Percentiles rank a stretch among this genome's conserved stretches.
phyloP scores from a whole-genome alignment of 2,797 vertebrate genomes.

The Lateolabrax maculatus region DNA sequence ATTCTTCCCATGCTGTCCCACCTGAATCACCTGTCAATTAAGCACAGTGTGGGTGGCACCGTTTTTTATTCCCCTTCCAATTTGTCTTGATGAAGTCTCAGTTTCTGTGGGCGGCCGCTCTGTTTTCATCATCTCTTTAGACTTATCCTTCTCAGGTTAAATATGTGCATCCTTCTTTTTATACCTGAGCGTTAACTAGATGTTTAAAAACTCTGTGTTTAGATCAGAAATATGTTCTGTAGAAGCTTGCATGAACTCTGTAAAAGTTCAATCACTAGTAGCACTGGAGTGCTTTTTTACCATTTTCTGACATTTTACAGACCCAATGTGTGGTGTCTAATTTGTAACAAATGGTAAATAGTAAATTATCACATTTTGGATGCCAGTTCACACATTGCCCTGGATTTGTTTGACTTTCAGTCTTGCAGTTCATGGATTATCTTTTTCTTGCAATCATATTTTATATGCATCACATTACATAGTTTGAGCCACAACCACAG shows the following conservation, averaged over 20 bases:
- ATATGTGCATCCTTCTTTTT: neutral
- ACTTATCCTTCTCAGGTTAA: slow-evolving; percentile 9
- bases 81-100: slow-evolving; percentile 17
- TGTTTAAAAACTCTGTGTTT: slow-evolving; percentile 7
- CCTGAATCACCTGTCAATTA: slow-evolving; percentile 24
- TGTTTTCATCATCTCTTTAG: slow-evolving; percentile 12
- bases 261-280: too few species aligned
- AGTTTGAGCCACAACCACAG: neutral
- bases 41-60: slow-evolving; percentile 9
- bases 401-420: neutral
- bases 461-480: neutral
- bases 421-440: neutral
- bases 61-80: slow-evolving; percentile 11
- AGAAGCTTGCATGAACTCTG: neutral
- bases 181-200: neutral
- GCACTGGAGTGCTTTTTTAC: neutral
- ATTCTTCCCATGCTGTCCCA: neutral
- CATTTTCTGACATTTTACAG: neutral
- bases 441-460: neutral
- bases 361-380: neutral
- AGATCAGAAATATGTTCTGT: neutral
- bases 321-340: neutral
- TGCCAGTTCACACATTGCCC: neutral
- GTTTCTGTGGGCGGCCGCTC: slow-evolving; percentile 1
- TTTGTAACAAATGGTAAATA: neutral